Percentiles rank a stretch among this genome's conserved stretches.
Conservation (phyloP, 2,797 vertebrate genomes). For the Sciurus carolinensis region DNA sequence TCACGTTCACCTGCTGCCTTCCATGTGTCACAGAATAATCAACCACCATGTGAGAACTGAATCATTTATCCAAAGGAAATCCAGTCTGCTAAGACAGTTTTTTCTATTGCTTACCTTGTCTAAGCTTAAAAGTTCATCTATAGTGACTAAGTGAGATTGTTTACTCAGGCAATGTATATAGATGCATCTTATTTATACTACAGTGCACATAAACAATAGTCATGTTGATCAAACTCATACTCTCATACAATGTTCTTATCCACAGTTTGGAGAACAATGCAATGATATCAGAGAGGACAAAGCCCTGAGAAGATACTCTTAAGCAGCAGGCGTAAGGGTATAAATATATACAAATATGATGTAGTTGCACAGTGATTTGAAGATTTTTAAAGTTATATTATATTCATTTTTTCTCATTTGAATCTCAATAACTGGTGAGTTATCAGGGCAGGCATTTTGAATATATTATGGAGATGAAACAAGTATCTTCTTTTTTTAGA, state of each 20-base stretch:
- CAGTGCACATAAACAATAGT: conserved; percentile 38
- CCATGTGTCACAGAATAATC: conserved; percentile 74
- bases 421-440: conserved; percentile 52
- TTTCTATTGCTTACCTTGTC: conserved; percentile 49
- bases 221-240: conserved; percentile 28
- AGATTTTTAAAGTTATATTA: conserved; percentile 16
- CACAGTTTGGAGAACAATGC: conserved; percentile 31
- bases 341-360: conserved; percentile 50
- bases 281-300: not conserved
- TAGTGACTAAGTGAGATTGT: conserved; percentile 41
- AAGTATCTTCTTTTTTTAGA: conserved; percentile 23
- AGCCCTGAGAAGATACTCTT: conserved; percentile 51
- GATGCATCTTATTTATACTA: conserved; percentile 59
- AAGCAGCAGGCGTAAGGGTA: not conserved
- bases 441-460: conserved; percentile 15
- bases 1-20: conserved; percentile 71
- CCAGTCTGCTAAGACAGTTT: conserved; percentile 60
- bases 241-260: not conserved
- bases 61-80: conserved; percentile 38
- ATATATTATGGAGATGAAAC: conserved; percentile 48
- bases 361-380: not conserved
- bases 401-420: conserved; percentile 34
- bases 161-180: conserved; percentile 46
- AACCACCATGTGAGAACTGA: conserved; percentile 71
- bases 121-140: conserved; percentile 39